Evolutionary conservation across 2,888 invertebrate species (phyloP), one percentile per base, ranked within the genome.

Genomic region (Choreutis nemorana): DNA sequence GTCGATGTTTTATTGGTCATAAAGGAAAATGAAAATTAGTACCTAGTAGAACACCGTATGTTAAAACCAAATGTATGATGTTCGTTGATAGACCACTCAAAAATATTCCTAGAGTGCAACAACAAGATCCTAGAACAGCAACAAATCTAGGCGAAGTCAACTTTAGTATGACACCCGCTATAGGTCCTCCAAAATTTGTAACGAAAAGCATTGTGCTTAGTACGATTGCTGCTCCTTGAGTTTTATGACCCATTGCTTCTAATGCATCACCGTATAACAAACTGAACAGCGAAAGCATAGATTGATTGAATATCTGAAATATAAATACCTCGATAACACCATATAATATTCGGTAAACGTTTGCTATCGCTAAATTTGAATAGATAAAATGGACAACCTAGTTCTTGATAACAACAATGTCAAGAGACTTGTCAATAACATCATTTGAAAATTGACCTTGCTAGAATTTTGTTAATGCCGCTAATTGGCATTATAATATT

Each of bases 251-350:
- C 82, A 88, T 83, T 1, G 75, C 66, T 45, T 82, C 71, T 33
- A 89, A 59, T 34, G 84, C 79, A 39, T 84, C 84, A 23, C 85
- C 87, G 41, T 87, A 89, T 16, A 89, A 64, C 30, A 89, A 72
- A 33, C 88, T 86, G 55, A 87, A 88, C 24, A 87, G 72, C 3
- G 88, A 87, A 38, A 87, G 70, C 56, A 88, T 81, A 2, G 88
- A 85, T 54, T 88, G 86, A 55, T 87, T 88, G 41, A 87, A 85
- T 59, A 87, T 83, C 86, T 86, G 57, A 16, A 62, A 71, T 48
- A 3, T 35, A 42, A 39, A 7, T 10, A 18, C 5, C 8, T 8
- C 5, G 18, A 18, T 18, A 6, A 18, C 10, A 16, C n/a, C n/a
- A n/a, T 6, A 14, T 14, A 16, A 14, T 8, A 26, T 8, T 18